Evolutionary conservation across 2,113 vertebrate species (phyloP).

Genomic region (Lophochroa leadbeateri): DNA sequence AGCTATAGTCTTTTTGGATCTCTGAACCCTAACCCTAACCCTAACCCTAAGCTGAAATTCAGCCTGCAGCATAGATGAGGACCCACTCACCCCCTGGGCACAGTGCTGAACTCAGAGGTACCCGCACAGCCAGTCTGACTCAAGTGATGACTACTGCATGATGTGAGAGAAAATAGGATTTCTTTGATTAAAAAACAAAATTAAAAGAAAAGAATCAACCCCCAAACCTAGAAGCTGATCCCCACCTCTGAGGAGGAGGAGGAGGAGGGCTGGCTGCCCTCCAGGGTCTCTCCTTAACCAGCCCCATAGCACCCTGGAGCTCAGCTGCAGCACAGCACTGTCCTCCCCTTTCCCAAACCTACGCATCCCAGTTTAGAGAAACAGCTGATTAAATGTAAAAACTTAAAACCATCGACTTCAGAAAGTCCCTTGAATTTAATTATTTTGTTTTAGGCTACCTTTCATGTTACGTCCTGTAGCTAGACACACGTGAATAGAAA

Average conservation of each 20-base stretch:
- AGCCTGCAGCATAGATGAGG: too few species aligned
- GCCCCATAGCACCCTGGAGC: conserved; percentile 32
- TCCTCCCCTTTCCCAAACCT: conserved; percentile 61
- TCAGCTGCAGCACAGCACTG: conserved; percentile 74
- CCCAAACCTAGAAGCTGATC: neutral
- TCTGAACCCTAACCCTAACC: too few species aligned
- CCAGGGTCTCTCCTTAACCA: conserved; percentile 35
- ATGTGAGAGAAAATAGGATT: conserved; percentile 75
- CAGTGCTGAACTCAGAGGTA: neutral
- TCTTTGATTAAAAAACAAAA: conserved; percentile 75
- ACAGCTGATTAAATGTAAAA: conserved; percentile 89
- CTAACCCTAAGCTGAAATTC: too few species aligned
- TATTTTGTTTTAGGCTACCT: conserved; percentile 85
- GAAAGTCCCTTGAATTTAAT: conserved; percentile 83
- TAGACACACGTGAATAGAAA: conserved; percentile 94
- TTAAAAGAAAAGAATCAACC: neutral
- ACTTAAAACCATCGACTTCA: conserved; percentile 77
- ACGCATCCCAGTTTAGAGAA: conserved; percentile 81
- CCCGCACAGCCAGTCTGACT: conserved; percentile 34
- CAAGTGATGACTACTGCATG: conserved; percentile 59
- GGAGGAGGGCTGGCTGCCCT: conserved; percentile 33
- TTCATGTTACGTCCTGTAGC: conserved; percentile 90
- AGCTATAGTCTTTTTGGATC: too few species aligned
- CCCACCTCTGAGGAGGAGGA: neutral
- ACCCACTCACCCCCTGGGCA: neutral